Percentiles rank a stretch among this genome's conserved stretches.
Conservation (phyloP, 2,888 invertebrate genomes). For the Artemia sinica region DNA sequence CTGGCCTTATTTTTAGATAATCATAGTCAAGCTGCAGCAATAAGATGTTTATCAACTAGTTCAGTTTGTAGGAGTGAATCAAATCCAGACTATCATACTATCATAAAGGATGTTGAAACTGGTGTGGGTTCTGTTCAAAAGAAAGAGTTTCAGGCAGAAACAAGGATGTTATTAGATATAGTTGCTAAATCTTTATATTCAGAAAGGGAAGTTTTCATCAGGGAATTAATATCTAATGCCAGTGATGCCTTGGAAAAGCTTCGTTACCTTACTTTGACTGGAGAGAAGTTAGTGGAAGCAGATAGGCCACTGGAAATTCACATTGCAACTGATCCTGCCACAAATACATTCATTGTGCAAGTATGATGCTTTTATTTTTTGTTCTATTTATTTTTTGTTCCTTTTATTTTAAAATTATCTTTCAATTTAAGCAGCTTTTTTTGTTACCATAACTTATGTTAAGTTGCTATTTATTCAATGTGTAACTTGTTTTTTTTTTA, state of each 20-base stretch:
- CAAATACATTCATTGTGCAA: slow-evolving; percentile 65
- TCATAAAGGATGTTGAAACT: slow-evolving; percentile 44
- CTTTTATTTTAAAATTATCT: too few relatives aligned
- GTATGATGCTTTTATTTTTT: slow-evolving; percentile 32
- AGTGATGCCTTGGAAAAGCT: slow-evolving; percentile 94
- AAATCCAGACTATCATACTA: slow-evolving; percentile 37
- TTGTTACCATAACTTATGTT: too few relatives aligned
- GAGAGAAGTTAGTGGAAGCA: slow-evolving; percentile 37
- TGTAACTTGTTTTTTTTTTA: too few relatives aligned
- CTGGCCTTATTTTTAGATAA: too few relatives aligned
- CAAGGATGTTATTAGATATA: slow-evolving; percentile 81
- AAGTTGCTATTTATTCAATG: too few relatives aligned
- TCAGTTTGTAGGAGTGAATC: background rate
- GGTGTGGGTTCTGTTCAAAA: slow-evolving; percentile 42
- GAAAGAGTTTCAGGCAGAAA: slow-evolving; percentile 92
- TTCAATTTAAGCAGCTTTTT: too few relatives aligned
- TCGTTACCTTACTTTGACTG: slow-evolving; percentile 51
- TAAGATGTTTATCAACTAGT: background rate
- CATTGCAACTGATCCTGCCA: slow-evolving; percentile 69
- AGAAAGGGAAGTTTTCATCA: slow-evolving; percentile 88
- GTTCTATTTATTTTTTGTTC: too few relatives aligned
- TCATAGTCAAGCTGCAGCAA: too few relatives aligned
- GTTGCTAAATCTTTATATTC: slow-evolving; percentile 93
- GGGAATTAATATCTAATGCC: slow-evolving; percentile 88
- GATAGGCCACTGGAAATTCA: slow-evolving; percentile 66